Evolutionary conservation across 2,113 vertebrate genomes (phyloP), one percentile per base, ranked within the genome.

Genomic region (Megaptera novaeangliae): DNA sequence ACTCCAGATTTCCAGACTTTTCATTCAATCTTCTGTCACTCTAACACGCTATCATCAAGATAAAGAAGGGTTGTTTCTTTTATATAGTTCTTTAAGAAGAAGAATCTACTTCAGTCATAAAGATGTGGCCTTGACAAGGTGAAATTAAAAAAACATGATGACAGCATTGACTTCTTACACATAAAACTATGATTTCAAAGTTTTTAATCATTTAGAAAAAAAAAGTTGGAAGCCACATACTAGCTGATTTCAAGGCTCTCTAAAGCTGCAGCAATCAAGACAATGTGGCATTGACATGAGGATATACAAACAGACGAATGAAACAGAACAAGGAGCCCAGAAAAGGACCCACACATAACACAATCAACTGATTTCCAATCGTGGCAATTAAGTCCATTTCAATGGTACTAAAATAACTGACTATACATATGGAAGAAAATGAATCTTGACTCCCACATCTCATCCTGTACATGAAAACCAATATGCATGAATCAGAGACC

Each of bases 361-460:
- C 0, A 1, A 10, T 6, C 5, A 3, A 10, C 1, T 0, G n/a
- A 1, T 2, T 23, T 41, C 46, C 74, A 23, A 3, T 5, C 7
- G 1, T 0, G 18, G 44, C 18, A 10, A 15, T 21, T 11, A 8
- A 4, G 17, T 12, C 5, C 83, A 4, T 17, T 49, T 12, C 61
- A 34, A 0, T 0, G 8, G 20, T 4, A 23, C 75, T 7, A 6
- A 41, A 39, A 17, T 6, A 13, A 18, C 25, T 6, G 27, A 39
- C 46, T 11, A 17, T 4, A 14, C 27, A 1, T 0, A 12, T 0
- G 27, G 8, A 34, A 39, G 46, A 41, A 44, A 41, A n/a, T 2
- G n/a, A 25, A 31, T 15, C 75, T 78, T 21, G 46, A 39, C 59
- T 29, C 34, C 63, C 31, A 3, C 12, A 7, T 8, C 49, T 25